phyloP scores from a whole-genome alignment of 1,140 invertebrate species.

The Drosophila ohnishii region DNA sequence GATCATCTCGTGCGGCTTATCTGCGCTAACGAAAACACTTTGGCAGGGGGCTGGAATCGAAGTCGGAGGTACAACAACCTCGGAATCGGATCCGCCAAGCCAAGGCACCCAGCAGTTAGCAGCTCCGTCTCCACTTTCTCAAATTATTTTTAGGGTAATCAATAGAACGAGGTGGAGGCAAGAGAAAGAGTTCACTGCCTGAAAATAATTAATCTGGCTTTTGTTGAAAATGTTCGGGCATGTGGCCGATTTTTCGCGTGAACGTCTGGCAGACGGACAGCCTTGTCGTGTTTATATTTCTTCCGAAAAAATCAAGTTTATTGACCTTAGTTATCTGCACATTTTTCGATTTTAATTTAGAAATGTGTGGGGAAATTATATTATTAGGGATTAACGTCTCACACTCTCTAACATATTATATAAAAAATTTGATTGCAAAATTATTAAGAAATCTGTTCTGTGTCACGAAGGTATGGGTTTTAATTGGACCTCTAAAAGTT shows the following conservation, averaged over 20 bases:
- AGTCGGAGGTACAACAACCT: slow-evolving; percentile 47
- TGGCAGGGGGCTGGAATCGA: slow-evolving; percentile 33
- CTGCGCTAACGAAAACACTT: slow-evolving; percentile 43
- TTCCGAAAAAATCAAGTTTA: slow-evolving; percentile 23
- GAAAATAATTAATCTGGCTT: slow-evolving; percentile 52
- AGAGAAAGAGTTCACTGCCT: slow-evolving; percentile 34
- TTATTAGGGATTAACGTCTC: slow-evolving; percentile 12
- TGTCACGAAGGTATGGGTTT: slow-evolving; percentile 1
- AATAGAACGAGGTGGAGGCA: slow-evolving; percentile 39
- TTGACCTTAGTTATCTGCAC: slow-evolving; percentile 37
- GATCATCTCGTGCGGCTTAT: slow-evolving; percentile 46
- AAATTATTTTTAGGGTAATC: slow-evolving; percentile 57
- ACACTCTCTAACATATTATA: slow-evolving; percentile 6
- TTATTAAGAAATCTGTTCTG: slow-evolving; percentile 2
- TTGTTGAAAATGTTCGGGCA: slow-evolving; percentile 39
- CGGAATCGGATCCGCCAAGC: slow-evolving; percentile 23
- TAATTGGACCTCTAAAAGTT: neutral
- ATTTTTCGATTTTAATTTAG: slow-evolving; percentile 20
- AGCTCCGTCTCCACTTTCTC: slow-evolving; percentile 32
- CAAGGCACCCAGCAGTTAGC: slow-evolving; percentile 47
- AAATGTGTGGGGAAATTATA: slow-evolving; percentile 17
- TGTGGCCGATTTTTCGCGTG: slow-evolving; percentile 43
- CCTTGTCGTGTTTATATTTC: slow-evolving; percentile 35
- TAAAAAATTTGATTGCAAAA: slow-evolving; percentile 3
- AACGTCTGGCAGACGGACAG: slow-evolving; percentile 24